A percentile compares a stretch with the other conserved stretches of the same genome.
phyloP scores from a whole-genome alignment of 2,113 vertebrate species.

The Scalopus aquaticus region DNA sequence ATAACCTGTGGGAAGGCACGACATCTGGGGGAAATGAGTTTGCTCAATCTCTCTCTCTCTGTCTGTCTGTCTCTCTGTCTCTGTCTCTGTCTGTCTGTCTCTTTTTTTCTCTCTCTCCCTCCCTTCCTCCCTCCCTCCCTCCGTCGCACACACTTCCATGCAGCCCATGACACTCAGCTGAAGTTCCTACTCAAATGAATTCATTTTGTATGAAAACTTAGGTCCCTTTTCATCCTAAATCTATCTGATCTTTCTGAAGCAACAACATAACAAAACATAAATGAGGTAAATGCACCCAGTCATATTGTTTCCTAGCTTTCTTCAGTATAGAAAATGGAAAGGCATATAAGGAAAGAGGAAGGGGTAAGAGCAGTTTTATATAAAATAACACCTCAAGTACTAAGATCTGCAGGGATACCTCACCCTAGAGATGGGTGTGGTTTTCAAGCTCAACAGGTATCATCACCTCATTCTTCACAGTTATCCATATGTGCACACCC shows the following conservation, averaged over 20 bases:
- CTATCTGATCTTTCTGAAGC: background rate
- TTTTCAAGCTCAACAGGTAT: background rate
- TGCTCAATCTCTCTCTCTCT: background rate
- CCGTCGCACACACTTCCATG: background rate
- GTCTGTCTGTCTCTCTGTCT: background rate
- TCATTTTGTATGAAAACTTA: background rate
- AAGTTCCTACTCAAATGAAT: background rate
- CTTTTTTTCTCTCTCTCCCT: accelerated
- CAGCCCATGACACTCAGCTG: background rate
- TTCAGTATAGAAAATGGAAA: background rate
- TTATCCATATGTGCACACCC: background rate
- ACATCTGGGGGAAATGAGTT: background rate
- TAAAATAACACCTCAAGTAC: background rate
- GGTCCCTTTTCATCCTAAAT: background rate
- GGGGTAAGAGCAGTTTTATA: background rate
- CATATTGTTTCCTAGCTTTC: background rate
- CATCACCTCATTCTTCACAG: background rate
- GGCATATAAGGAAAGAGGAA: background rate
- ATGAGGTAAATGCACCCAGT: background rate
- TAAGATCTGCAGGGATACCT: background rate
- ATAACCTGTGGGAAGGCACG: background rate
- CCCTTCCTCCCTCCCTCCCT: background rate
- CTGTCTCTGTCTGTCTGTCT: background rate
- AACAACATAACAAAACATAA: background rate
- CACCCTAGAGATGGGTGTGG: background rate